Base-by-base conservation (phyloP, 2,797 vertebrate species). In the Diplodus sargus region DNA sequence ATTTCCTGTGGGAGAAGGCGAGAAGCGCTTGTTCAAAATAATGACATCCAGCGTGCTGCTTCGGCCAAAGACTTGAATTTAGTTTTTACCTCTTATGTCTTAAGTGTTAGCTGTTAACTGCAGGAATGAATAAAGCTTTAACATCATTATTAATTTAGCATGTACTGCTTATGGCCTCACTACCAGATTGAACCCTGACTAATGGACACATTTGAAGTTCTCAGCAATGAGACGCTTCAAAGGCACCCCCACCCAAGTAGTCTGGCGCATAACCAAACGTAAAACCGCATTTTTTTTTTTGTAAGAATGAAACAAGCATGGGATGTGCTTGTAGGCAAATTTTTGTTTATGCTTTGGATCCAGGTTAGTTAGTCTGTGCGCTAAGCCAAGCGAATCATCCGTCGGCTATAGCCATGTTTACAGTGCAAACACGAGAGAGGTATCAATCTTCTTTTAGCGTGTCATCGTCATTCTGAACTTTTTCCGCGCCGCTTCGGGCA, bases 21-120 rank as follows among this genome's bases (percentile, higher is more conserved):
- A 91, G 83, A 83, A 61, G 88, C 39, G 84, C 77, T 66, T 74
- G 72, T 62, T 90, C 83, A 92, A 81, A 92, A 91, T 90, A 87
- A 92, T 86, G 82, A 78, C 89, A 88, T 79, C 75, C 53, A 9
- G 23, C 64, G 57, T 13, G 0, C 20, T 17, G 17, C 49, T 61
- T 43, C 75, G 83, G 79, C 83, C 90, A 89, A 85, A 74, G 43
- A 78, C 34, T 77, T 65, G 54, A 84, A 79, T 89, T 84, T 73
- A 71, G 78, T 78, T 87, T 87, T 90, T 93, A 93, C 94, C 94
- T 93, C 82, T 92, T 42, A 78, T 80, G 68, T 89, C 73, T 76
- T 90, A 91, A 76, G 79, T 70, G 70, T 92, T 88, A 76, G 93
- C 91, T 70, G 84, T 88, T 69, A 94, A 87, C 86, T 94, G 91